Conservation (phyloP, 2,888 invertebrate species). For the Ephialtes manifestator region DNA sequence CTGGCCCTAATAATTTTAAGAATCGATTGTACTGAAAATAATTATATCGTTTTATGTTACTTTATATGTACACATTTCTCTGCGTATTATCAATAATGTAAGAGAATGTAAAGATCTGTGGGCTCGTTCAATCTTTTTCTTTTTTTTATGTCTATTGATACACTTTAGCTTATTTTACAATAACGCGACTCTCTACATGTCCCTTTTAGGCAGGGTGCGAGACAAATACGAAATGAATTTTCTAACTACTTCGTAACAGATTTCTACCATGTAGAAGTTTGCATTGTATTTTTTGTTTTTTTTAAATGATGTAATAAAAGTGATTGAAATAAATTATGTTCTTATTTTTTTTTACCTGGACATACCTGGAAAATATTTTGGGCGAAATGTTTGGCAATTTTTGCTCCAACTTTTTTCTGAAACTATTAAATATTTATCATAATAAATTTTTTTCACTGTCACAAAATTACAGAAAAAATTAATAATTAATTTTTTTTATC, state of each 20-base stretch:
- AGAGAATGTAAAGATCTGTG: slow-evolving; percentile 44
- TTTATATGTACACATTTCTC: slow-evolving; percentile 12
- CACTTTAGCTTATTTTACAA: slow-evolving; percentile 65
- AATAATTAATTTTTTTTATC: too few species aligned
- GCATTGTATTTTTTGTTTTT: slow-evolving; percentile 72
- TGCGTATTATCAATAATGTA: slow-evolving; percentile 22
- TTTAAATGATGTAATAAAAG: slow-evolving; percentile 52
- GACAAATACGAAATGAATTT: slow-evolving; percentile 71
- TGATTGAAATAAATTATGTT: slow-evolving; percentile 21
- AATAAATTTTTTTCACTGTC: too few species aligned
- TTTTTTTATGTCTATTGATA: slow-evolving; percentile 28
- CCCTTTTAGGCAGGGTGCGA: slow-evolving; percentile 83
- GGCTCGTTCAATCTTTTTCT: slow-evolving; percentile 17
- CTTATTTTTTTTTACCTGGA: neutral
- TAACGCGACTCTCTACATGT: slow-evolving; percentile 83
- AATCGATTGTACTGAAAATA: slow-evolving; percentile 15
- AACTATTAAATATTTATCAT: too few species aligned
- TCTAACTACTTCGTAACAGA: slow-evolving; percentile 71
- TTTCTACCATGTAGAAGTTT: slow-evolving; percentile 83
- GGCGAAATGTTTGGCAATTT: too few species aligned
- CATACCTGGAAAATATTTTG: too few species aligned
- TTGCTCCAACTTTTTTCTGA: too few species aligned
- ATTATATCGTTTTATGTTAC: slow-evolving; percentile 35
- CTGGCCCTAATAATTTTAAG: slow-evolving; percentile 71
- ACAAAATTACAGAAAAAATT: too few species aligned